A percentile compares a stretch with the other conserved stretches of the same genome.
Evolutionary conservation across 37 sponge, comb jelly and placozoan genomes (phyloP).

Genomic region (Eunapius fragilis): DNA sequence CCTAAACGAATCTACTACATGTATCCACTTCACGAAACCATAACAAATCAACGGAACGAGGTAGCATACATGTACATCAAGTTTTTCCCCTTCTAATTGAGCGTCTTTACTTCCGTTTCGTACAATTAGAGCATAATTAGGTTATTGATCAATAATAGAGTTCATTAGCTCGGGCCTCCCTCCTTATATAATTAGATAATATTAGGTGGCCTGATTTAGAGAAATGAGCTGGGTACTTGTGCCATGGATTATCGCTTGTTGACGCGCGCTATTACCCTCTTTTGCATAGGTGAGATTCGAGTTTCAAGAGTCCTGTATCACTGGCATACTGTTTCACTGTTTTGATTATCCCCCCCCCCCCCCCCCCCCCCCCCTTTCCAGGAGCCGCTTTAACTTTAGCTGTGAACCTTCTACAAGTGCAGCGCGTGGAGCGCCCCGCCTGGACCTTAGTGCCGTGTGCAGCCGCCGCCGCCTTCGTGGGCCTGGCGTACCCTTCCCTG

Average conservation of each 20-base stretch:
- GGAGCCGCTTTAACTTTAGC: slow-evolving; percentile 60
- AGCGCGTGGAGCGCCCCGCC: slow-evolving; percentile 28
- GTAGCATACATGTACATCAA: no score
- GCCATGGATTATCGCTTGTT: slow-evolving; percentile 31
- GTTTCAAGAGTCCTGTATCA: no score
- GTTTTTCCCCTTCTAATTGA: neutral
- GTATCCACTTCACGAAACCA: neutral
- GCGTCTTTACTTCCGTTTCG: neutral
- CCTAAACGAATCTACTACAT: neutral
- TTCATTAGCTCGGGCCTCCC: neutral
- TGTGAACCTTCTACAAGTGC: slow-evolving; percentile 72
- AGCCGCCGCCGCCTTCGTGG: slow-evolving; percentile 70
- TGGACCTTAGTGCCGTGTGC: slow-evolving; percentile 67
- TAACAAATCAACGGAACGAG: neutral
- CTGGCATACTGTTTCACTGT: no score
- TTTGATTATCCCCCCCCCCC: no score
- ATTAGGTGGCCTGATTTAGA: neutral
- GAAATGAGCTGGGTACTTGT: neutral
- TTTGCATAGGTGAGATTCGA: slow-evolving; percentile 46
- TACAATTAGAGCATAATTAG: neutral
- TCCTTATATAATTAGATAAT: neutral
- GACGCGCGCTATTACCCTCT: slow-evolving; percentile 39
- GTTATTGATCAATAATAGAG: neutral
- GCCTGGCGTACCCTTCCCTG: slow-evolving; percentile 56
- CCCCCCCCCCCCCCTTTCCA: no score